phyloP scores from a whole-genome alignment of 2,888 invertebrate genomes.

The Oscheius sp. region DNA sequence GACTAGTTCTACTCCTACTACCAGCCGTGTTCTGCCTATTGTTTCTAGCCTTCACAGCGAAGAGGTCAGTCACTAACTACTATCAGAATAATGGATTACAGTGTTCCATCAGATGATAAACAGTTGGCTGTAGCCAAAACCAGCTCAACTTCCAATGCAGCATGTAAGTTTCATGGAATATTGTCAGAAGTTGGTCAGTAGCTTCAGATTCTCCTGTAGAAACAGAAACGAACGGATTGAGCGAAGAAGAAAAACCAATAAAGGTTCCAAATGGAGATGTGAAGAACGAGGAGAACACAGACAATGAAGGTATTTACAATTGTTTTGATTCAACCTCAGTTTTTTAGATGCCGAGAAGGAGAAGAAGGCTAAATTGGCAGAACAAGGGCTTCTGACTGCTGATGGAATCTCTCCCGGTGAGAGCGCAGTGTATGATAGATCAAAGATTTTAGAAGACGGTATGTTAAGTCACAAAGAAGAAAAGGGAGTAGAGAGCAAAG shows the following conservation, averaged over 20 bases:
- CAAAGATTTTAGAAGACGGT: neutral
- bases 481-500: neutral
- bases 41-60: conserved; percentile 3
- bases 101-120: conserved; percentile 6
- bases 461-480: neutral
- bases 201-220: neutral
- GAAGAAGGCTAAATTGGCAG: neutral
- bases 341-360: neutral
- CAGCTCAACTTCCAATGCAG: too few relatives aligned
- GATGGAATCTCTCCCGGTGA: neutral
- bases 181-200: neutral
- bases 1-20: conserved; percentile 8
- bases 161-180: neutral
- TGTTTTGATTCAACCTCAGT: neutral
- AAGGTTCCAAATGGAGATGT: too few relatives aligned
- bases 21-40: conserved; percentile 9
- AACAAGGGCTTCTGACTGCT: neutral
- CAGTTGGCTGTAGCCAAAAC: neutral
- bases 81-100: neutral
- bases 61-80: neutral
- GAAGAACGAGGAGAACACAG: too few relatives aligned
- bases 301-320: neutral
- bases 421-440: neutral
- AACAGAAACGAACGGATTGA: neutral
- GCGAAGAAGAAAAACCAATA: neutral